A percentile compares a stretch with the other conserved stretches of the same genome.
These are phyloP conservation scores for Pristionchus arcanus DNA, from an alignment of 2,888 invertebrate genomes.

Conservation along the genomic window DNA sequence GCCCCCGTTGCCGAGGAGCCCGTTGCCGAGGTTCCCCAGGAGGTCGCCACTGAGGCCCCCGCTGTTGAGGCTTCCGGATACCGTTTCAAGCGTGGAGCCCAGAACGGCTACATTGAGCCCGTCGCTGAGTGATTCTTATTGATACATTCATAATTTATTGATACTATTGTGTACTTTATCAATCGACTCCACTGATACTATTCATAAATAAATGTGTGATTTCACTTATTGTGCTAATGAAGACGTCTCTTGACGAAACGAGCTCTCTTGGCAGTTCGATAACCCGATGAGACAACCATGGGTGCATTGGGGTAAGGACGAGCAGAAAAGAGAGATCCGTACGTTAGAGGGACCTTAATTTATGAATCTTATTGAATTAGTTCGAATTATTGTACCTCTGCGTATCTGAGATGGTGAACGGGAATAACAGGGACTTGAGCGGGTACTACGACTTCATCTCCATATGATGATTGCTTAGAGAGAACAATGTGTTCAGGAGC, in stretches of 20 bases:
- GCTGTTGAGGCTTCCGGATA: slow-evolving; percentile 57
- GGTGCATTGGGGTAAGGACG: slow-evolving; percentile 27
- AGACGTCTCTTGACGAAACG: slow-evolving; percentile 4
- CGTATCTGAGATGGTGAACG: slow-evolving; percentile 20
- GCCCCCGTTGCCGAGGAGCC: slow-evolving; percentile 54
- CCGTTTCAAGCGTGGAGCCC: too few species aligned
- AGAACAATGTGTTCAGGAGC: background rate
- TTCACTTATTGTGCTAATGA: background rate
- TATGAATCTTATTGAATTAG: background rate
- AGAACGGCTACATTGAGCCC: too few species aligned
- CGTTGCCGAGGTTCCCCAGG: slow-evolving; percentile 53
- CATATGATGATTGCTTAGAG: background rate
- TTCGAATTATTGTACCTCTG: slow-evolving; percentile 10
- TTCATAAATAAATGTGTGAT: slow-evolving; percentile 27
- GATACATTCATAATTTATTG: background rate
- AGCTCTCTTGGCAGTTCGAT: slow-evolving; percentile 15
- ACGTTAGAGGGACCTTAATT: slow-evolving; percentile 32
- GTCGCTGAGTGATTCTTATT: slow-evolving; percentile 55
- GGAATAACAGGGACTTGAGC: background rate
- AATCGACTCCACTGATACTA: background rate
- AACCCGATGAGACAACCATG: slow-evolving; percentile 11
- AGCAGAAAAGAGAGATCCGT: slow-evolving; percentile 21
- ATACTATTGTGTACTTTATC: background rate
- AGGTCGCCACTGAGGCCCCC: slow-evolving; percentile 56
- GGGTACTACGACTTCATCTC: slow-evolving; percentile 17